Evolutionary conservation across 2,113 vertebrate species (phyloP).

Genomic region (Macroglossus sobrinus): DNA sequence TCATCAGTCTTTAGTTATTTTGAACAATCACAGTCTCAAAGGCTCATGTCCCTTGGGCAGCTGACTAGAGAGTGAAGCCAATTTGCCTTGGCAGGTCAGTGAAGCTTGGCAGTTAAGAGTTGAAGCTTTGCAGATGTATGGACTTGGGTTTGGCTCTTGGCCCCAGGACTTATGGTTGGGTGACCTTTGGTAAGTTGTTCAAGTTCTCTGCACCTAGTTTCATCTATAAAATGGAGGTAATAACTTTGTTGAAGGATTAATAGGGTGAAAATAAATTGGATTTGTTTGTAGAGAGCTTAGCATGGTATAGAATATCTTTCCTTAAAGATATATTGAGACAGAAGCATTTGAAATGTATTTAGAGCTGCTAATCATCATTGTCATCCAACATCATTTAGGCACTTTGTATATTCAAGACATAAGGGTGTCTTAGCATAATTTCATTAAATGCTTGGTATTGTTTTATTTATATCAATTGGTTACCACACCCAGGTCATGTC

Average conservation of each 20-base stretch:
- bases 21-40: constrained; percentile 1
- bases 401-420: not conserved
- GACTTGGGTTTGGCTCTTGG: not conserved
- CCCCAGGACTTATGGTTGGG: not conserved
- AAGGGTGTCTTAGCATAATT: not conserved
- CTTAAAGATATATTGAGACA: not conserved
- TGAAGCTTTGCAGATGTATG: not conserved
- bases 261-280: not conserved
- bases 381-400: not conserved
- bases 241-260: not conserved
- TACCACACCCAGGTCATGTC: not conserved
- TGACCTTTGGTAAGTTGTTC: not conserved
- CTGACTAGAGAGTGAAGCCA: not conserved
- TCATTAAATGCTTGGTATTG: not conserved
- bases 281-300: not conserved
- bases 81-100: not conserved
- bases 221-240: not conserved
- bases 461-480: not conserved
- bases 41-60: not conserved
- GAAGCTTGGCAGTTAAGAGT: accelerated
- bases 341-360: not conserved
- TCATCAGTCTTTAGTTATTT: constrained; percentile 47
- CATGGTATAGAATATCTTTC: not conserved
- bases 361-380: not conserved
- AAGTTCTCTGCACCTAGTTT: not conserved